phyloP scores from a whole-genome alignment of 2,113 vertebrate genomes.

The Garra rufa region DNA sequence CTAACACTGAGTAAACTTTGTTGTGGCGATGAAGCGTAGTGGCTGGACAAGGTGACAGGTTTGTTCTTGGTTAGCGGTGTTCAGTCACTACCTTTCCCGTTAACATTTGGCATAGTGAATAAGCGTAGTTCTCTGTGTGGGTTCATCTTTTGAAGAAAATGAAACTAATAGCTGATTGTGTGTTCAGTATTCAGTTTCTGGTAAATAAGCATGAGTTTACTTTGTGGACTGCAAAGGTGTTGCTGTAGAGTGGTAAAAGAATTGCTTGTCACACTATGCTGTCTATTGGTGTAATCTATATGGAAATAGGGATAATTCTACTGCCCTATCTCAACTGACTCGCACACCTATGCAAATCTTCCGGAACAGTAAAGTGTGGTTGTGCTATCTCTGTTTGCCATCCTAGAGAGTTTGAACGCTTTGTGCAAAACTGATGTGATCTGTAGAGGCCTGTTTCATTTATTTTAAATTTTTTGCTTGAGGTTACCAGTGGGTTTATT shows the following conservation, averaged over 20 bases:
- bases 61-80: background rate
- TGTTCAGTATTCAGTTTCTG: background rate
- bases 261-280: background rate
- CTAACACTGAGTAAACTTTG: background rate
- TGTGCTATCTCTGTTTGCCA: conserved; percentile 41
- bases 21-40: conserved; percentile 29
- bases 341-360: conserved; percentile 38
- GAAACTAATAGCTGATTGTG: background rate
- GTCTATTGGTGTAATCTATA: conserved; percentile 36
- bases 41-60: conserved; percentile 20
- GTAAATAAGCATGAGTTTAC: background rate
- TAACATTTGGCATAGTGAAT: background rate
- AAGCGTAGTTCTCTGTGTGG: background rate
- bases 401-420: conserved; percentile 30
- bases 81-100: conserved; percentile 4
- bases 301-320: conserved; percentile 31
- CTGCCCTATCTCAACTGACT: conserved; percentile 29
- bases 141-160: conserved; percentile 6
- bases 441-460: background rate
- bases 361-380: conserved; percentile 32
- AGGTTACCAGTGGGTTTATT: background rate
- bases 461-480: background rate
- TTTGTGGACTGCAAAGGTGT: background rate
- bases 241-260: background rate
- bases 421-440: conserved; percentile 6